Conservation (phyloP, 2,113 vertebrate genomes). For the Myxocyprinus asiaticus region DNA sequence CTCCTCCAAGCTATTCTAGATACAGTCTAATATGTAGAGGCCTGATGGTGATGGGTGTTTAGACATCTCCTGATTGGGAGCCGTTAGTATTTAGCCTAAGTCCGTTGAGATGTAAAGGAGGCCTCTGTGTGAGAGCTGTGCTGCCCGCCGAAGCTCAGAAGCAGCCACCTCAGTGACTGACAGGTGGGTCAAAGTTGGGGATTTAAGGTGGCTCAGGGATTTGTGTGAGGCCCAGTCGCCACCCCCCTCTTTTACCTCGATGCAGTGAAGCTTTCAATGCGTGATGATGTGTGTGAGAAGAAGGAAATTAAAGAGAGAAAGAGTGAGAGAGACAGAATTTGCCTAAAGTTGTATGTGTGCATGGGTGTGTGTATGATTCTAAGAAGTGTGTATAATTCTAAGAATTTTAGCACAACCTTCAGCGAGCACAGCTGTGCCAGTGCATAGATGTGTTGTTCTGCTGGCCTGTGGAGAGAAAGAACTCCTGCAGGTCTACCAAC, state of each 20-base stretch:
- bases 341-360: slow-evolving; percentile 10
- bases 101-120: slow-evolving; percentile 51
- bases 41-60: slow-evolving; percentile 34
- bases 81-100: slow-evolving; percentile 50
- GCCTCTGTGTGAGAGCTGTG: slow-evolving; percentile 30
- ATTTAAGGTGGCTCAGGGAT: slow-evolving; percentile 48
- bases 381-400: too few species aligned
- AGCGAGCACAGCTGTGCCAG: slow-evolving; percentile 67
- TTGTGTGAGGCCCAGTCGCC: slow-evolving; percentile 30
- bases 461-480: slow-evolving; percentile 62
- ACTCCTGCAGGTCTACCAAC: slow-evolving; percentile 24
- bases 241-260: slow-evolving; percentile 24
- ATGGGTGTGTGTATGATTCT: slow-evolving; percentile 2
- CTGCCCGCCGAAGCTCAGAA: slow-evolving; percentile 21
- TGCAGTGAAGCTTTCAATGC: slow-evolving; percentile 26
- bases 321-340: slow-evolving; percentile 17
- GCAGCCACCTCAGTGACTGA: slow-evolving; percentile 31
- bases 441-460: slow-evolving; percentile 15
- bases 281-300: slow-evolving; percentile 33
- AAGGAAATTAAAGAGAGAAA: slow-evolving; percentile 26
- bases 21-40: background rate
- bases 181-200: slow-evolving; percentile 51
- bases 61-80: slow-evolving; percentile 41
- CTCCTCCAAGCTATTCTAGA: background rate
- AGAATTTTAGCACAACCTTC: slow-evolving; percentile 49